A percentile compares a stretch with the other conserved stretches of the same genome.
Conservation (phyloP, 2,797 vertebrate species). For the Sebastes alutus region DNA sequence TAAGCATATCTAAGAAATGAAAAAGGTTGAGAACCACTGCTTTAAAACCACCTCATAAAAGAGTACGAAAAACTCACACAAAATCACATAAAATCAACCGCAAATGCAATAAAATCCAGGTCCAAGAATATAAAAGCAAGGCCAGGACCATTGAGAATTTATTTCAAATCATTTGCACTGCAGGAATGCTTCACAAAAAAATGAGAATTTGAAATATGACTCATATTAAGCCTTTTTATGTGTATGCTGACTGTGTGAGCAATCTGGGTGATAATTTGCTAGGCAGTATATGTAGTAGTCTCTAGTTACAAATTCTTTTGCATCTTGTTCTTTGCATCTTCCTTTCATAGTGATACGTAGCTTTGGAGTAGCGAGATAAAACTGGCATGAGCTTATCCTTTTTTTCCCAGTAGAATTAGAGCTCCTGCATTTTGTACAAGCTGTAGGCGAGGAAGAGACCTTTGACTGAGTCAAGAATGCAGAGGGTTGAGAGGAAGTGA, state of each 20-base stretch:
- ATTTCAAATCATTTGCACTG: background rate
- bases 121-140: background rate
- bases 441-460: slow-evolving; percentile 5
- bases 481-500: background rate
- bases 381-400: background rate
- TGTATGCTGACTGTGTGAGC: background rate
- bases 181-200: background rate
- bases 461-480: slow-evolving; percentile 6
- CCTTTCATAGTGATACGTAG: background rate
- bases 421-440: background rate
- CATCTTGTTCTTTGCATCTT: background rate
- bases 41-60: background rate
- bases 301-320: background rate
- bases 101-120: background rate
- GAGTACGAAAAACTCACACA: background rate
- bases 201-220: background rate
- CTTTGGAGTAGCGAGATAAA: background rate
- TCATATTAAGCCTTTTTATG: background rate
- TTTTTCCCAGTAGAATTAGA: background rate
- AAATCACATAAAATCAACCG: background rate
- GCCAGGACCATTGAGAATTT: background rate
- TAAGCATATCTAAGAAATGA: background rate
- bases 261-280: background rate
- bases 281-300: background rate
- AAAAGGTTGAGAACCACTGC: background rate